Conservation (phyloP, 2,888 invertebrate genomes). For the Thumatha senex region DNA sequence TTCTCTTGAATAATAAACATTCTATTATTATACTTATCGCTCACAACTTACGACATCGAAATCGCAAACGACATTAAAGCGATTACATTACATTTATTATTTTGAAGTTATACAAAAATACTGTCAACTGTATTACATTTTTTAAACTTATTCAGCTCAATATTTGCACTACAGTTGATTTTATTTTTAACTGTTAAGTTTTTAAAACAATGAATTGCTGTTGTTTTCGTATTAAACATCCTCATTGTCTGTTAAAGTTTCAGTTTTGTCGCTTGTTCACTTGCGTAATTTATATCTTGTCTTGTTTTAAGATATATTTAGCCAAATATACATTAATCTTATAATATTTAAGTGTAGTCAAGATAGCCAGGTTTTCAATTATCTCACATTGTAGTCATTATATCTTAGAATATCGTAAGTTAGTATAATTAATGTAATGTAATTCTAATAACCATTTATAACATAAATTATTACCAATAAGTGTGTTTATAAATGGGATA, state of each 20-base stretch:
- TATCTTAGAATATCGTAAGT: slow-evolving; percentile 68
- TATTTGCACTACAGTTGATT: slow-evolving; percentile 9
- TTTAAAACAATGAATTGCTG: slow-evolving; percentile 72
- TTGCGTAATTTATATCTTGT: slow-evolving; percentile 60
- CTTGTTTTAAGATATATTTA: slow-evolving; percentile 71
- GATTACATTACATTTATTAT: slow-evolving; percentile 82
- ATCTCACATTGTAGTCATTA: slow-evolving; percentile 68
- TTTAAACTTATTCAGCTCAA: background rate
- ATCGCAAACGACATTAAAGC: slow-evolving; percentile 54
- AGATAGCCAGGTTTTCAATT: slow-evolving; percentile 83
- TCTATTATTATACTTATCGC: slow-evolving; percentile 17
- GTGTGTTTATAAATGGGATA: slow-evolving; percentile 57
- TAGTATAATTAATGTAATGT: slow-evolving; percentile 81
- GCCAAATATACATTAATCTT: slow-evolving; percentile 80
- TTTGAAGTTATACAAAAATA: slow-evolving; percentile 42
- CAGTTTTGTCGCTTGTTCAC: slow-evolving; percentile 61
- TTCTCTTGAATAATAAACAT: slow-evolving; percentile 22
- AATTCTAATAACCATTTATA: slow-evolving; percentile 52
- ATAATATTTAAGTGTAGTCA: slow-evolving; percentile 74
- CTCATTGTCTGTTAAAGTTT: slow-evolving; percentile 76
- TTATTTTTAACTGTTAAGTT: slow-evolving; percentile 70
- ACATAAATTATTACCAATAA: slow-evolving; percentile 22
- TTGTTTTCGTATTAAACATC: slow-evolving; percentile 78
- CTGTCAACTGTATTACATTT: slow-evolving; percentile 15
- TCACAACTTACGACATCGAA: slow-evolving; percentile 22